Percentiles rank a stretch among this genome's conserved stretches.
Conservation (phyloP, 2,888 invertebrate genomes). For the Chrysolina americana region DNA sequence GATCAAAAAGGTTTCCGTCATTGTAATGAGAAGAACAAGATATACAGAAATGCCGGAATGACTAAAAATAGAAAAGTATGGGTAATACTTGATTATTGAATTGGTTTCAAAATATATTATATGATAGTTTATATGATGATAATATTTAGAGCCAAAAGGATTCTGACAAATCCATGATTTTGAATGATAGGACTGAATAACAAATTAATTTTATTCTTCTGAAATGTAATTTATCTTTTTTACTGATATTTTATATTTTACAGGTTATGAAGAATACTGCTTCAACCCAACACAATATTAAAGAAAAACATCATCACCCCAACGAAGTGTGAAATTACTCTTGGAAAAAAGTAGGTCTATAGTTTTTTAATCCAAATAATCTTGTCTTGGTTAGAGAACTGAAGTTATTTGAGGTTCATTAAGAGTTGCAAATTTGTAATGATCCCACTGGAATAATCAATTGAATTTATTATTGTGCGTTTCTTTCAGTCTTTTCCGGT, state of each 20-base stretch:
- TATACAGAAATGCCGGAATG: constrained; percentile 91
- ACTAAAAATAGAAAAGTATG: constrained; percentile 86
- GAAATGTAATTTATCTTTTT: constrained; percentile 20
- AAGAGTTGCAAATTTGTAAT: too few relatives aligned
- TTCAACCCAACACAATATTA: constrained; percentile 95
- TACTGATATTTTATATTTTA: constrained; percentile 51
- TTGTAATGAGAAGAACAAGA: constrained; percentile 99
- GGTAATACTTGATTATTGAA: constrained; percentile 15
- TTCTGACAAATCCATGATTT: constrained; percentile 68
- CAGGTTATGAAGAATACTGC: constrained; percentile 96
- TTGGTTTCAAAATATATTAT: not conserved
- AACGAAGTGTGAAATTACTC: constrained; percentile 96
- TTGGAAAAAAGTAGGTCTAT: constrained; percentile 81
- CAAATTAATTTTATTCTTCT: constrained; percentile 4
- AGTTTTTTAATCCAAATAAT: too few relatives aligned
- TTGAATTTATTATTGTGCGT: constrained; percentile 26
- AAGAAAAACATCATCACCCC: constrained; percentile 98
- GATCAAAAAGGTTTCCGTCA: constrained; percentile 99
- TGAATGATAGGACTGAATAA: constrained; percentile 71
- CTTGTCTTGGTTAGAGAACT: too few relatives aligned
- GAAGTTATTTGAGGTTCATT: too few relatives aligned
- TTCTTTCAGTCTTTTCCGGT: constrained; percentile 85
- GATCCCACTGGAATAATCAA: too few relatives aligned
- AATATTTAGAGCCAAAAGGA: constrained; percentile 69
- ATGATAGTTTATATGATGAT: constrained; percentile 63